Base-by-base conservation (phyloP, 2,888 invertebrate species). In the Lycaena phlaeas region DNA sequence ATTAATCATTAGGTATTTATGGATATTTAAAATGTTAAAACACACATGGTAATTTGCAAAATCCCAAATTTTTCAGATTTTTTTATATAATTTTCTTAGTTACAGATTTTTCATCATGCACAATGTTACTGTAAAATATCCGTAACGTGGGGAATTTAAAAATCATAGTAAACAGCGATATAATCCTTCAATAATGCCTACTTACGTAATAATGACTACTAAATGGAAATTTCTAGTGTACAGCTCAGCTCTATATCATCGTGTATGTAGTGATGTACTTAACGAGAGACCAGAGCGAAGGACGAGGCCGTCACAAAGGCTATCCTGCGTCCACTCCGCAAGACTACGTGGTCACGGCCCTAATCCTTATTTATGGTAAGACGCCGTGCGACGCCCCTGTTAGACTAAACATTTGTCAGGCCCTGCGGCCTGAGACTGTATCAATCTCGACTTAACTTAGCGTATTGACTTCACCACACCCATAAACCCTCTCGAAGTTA, bases 351-450 rank as follows among this genome's bases (percentile, higher is more conserved):
- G 79, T 78, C 74, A 70, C 64, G 45, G 55, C 43, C 61, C 51
- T 84, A 84, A 85, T 85, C 85, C 84, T 85, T 82, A 85, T 85
- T 85, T 85, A 85, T 85, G 72, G 85, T 75, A 79, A 81, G 79
- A 81, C 68, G 79, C 66, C 65, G 54, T 61, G 64, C 71, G 70
- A 76, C 71, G 81, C 79, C 78, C 77, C 71, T 62, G 59, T 58
- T 65, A 65, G 64, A 68, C 79, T 72, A 63, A 68, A 77, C 69
- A 82, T 82, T 82, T 74, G 73, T 82, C 81, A 81, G 64, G 58
- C 65, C 61, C 56, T 56, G 62, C 63, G 58, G 48, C 57, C 59
- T 56, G 53, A 53, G 58, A 60, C 64, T 57, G 70, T 65, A 82
- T 82, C 82, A 79, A 82, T 82, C 82, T 78, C 62, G 53, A 59